Base-by-base conservation (phyloP, 2,797 vertebrate genomes). In the Bradypus variegatus region DNA sequence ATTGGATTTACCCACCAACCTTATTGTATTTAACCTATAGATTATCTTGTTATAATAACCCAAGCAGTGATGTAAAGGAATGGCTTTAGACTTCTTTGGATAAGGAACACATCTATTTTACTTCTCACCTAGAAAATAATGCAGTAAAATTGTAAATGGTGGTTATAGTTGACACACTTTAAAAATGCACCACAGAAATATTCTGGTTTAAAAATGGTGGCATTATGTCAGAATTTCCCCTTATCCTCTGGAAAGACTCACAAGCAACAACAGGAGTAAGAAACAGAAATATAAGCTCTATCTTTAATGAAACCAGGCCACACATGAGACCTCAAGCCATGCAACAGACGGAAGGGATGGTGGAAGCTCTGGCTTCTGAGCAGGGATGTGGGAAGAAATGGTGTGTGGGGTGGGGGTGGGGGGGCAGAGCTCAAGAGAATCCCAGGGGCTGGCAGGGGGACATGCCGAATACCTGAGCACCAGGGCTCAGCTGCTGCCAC, bases 281-380 rank as follows among this genome's bases (percentile, higher is more conserved):
- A 58, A 58, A 12, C 11, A 16, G 58, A 10, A 8, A 48, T 27
- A 2, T 1, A 3, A 31, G 4, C 23, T 36, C 75, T 27, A 4
- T 23, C 16, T 13, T 33, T 18, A 6, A 31, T 1, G 27, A 64
- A 21, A 36, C 0, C 14, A 14, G 48, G 36, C 13, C 12, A 0
- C 7, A 50, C 14, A 1, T 1, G 58, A 12, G 58, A 21, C 73
- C 36, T 21, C n/a, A 5, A 0, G 76, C 31, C n/a, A 3, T 2
- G 2, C 14, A 64, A 6, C 2, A 5, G 8, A 48, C 2, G 18
- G 23, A 6, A 31, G 50, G 14, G 10, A 0, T 1, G 0, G 0
- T 16, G 36, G n/a, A 36, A 36, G 16, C 21, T 0, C 13, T 2
- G 79, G 8, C 10, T 15, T 8, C 18, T 3, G 13, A 38, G 8